A percentile compares a stretch with the other conserved stretches of the same genome.
These are phyloP conservation scores for Neodiprion virginianus DNA, from an alignment of 1,140 invertebrate species.

Conservation along the genomic window DNA sequence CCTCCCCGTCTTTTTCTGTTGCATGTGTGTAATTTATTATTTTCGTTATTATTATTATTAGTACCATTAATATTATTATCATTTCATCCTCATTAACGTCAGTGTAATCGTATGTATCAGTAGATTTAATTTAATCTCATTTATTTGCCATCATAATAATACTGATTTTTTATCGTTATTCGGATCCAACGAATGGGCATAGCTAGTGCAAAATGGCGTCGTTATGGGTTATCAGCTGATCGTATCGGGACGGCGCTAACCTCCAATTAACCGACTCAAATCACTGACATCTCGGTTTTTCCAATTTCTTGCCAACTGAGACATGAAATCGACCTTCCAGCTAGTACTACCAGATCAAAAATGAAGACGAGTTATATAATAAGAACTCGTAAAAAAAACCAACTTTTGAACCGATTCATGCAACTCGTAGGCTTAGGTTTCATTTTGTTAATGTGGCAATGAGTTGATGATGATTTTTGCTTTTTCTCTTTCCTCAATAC, in stretches of 20 bases:
- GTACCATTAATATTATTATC: neutral
- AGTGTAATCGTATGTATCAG: constrained; percentile 7
- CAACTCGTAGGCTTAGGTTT: too few species aligned
- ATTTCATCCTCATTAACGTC: constrained; percentile 11
- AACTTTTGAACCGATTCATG: too few species aligned
- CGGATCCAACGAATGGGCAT: neutral
- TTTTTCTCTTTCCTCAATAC: too few species aligned
- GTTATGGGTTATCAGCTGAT: neutral
- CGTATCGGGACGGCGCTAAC: neutral
- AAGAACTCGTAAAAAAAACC: too few species aligned
- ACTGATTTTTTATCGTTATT: constrained; percentile 10
- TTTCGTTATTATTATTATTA: constrained; percentile 22
- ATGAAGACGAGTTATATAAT: too few species aligned
- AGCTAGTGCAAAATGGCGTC: neutral
- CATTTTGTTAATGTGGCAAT: too few species aligned
- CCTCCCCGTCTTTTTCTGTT: constrained; percentile 54
- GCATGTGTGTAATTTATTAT: constrained; percentile 59
- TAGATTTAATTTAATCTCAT: constrained; percentile 13
- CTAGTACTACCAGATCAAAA: too few species aligned
- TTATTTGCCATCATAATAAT: neutral
- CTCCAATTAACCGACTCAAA: neutral
- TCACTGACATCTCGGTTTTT: too few species aligned
- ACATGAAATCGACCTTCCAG: too few species aligned
- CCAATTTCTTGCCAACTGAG: too few species aligned
- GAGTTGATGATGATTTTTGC: too few species aligned